A percentile compares a stretch with the other conserved stretches of the same genome.
These are phyloP conservation scores for Thaumatotibia leucotreta DNA, from an alignment of 1,140 invertebrate species.

Conservation along the genomic window DNA sequence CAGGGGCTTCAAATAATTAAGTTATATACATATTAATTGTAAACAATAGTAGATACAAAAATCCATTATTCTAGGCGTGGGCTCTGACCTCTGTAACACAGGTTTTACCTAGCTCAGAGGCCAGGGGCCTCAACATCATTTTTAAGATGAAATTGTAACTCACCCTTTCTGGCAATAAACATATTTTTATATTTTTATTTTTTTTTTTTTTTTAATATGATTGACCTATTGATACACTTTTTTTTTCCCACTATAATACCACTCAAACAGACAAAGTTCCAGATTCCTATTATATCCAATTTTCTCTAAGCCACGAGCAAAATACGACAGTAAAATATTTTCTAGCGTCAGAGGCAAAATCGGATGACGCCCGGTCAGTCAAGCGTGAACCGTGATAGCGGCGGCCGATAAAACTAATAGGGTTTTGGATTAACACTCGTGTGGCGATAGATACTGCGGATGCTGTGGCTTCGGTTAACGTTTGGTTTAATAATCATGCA, in stretches of 20 bases:
- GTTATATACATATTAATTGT: no score
- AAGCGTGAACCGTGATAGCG: constrained; percentile 3
- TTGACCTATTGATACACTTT: no score
- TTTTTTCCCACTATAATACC: background rate
- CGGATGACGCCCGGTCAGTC: background rate
- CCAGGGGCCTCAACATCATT: no score
- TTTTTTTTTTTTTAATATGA: no score
- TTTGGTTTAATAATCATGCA: background rate
- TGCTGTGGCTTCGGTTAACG: background rate
- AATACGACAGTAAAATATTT: background rate
- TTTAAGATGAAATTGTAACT: no score
- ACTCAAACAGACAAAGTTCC: background rate
- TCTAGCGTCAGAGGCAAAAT: background rate
- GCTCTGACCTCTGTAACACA: no score
- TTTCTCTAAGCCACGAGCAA: background rate
- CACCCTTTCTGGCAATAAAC: no score
- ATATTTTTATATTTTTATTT: no score
- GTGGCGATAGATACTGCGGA: background rate
- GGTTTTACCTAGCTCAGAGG: no score
- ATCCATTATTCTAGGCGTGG: no score
- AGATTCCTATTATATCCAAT: background rate
- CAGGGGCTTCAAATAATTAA: no score
- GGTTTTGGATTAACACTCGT: background rate
- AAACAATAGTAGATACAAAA: no score
- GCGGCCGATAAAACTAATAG: background rate